Evolutionary conservation across 2,797 vertebrate genomes (phyloP).

Genomic region (Oreortyx pictus): DNA sequence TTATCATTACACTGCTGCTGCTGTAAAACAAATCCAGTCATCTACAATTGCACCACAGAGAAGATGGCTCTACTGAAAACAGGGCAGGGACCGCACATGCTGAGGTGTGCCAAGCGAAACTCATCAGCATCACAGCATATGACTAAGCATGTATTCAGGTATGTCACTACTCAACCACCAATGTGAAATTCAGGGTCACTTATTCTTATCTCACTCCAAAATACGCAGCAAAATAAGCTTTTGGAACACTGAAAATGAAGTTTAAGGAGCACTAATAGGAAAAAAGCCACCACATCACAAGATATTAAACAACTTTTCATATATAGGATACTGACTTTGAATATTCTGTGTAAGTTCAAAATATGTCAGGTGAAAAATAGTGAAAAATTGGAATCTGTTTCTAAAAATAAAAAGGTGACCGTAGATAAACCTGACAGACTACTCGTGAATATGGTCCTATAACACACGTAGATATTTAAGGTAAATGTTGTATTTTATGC

Average conservation of each 20-base stretch:
- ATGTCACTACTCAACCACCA: neutral
- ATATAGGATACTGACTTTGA: neutral
- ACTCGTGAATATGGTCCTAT: neutral
- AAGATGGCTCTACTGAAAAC: constrained; percentile 10
- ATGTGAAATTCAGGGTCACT: neutral
- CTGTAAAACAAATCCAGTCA: constrained; percentile 45
- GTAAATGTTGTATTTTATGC: neutral
- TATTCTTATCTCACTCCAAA: neutral
- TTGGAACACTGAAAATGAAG: neutral
- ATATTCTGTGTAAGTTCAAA: neutral
- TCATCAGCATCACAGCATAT: constrained; percentile 4
- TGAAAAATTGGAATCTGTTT: neutral
- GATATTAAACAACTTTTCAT: neutral
- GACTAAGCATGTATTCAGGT: neutral
- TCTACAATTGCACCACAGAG: constrained; percentile 12
- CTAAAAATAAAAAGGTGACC: neutral
- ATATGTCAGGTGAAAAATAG: neutral
- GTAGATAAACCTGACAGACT: neutral
- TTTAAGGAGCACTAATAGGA: neutral
- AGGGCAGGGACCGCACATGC: neutral
- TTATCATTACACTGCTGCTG: neutral
- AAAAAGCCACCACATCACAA: neutral
- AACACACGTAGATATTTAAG: neutral
- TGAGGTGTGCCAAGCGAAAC: constrained; percentile 43
- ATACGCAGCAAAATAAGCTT: neutral